Conservation (phyloP, 1,140 invertebrate species). For the Conus ventricosus region DNA sequence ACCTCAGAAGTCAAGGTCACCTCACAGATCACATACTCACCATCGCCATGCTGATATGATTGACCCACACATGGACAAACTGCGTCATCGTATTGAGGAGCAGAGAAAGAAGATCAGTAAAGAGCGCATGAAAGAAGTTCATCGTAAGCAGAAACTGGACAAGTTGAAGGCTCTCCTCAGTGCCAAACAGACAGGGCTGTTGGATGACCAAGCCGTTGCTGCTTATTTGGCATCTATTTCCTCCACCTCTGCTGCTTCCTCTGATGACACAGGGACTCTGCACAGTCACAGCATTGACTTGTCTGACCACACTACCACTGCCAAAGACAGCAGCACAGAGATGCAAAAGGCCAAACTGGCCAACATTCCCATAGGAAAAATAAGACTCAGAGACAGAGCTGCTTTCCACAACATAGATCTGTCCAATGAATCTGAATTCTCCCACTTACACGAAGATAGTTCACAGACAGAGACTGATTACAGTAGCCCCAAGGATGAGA, state of each 20-base stretch:
- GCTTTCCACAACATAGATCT: neutral
- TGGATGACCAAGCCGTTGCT: constrained; percentile 57
- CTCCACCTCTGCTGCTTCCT: constrained; percentile 53
- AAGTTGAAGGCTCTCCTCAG: constrained; percentile 64
- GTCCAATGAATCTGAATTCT: neutral
- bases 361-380: neutral
- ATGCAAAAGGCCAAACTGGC: constrained; percentile 40
- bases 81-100: constrained; percentile 58
- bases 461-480: constrained; percentile 30
- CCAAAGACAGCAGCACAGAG: constrained; percentile 63
- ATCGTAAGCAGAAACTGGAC: constrained; percentile 64
- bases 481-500: neutral
- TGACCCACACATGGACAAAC: constrained; percentile 72
- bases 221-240: constrained; percentile 60
- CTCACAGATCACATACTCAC: constrained; percentile 24
- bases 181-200: constrained; percentile 60
- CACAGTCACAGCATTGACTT: constrained; percentile 44
- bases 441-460: neutral
- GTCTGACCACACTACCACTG: constrained; percentile 53
- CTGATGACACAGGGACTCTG: constrained; percentile 40
- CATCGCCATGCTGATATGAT: constrained; percentile 60
- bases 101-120: constrained; percentile 61
- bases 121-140: constrained; percentile 57
- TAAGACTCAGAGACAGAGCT: neutral
- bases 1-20: constrained; percentile 38